Evolutionary conservation across 2,113 vertebrate species (phyloP).

Genomic region (Sclerurus mexicanus): DNA sequence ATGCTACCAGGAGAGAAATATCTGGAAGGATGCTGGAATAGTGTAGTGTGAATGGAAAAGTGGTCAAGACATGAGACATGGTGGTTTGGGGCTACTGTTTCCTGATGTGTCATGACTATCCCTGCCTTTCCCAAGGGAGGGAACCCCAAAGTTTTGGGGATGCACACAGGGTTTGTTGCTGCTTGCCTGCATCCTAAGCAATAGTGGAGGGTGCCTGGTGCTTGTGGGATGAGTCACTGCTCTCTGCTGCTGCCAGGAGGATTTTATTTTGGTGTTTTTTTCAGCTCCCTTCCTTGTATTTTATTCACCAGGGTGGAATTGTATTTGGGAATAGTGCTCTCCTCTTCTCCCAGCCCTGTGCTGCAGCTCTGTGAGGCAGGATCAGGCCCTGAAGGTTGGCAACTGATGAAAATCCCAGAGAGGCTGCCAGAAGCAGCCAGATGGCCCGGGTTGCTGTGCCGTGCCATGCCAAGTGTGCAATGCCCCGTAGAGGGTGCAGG

Average conservation of each 20-base stretch:
- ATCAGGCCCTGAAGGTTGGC: background rate
- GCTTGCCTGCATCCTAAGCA: background rate
- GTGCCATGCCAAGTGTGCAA: rapidly evolving
- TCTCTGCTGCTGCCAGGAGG: background rate
- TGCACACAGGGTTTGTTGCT: rapidly evolving
- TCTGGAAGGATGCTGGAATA: background rate
- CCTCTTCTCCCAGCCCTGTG: background rate
- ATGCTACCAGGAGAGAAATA: background rate
- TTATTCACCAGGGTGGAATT: background rate
- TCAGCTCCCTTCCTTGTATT: conserved; percentile 24
- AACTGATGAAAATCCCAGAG: background rate
- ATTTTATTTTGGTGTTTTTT: background rate
- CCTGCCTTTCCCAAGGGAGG: background rate
- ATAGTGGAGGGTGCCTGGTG: background rate
- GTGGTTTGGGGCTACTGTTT: background rate
- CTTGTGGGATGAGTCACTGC: conserved; percentile 16
- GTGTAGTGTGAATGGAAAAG: background rate
- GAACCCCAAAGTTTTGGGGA: background rate
- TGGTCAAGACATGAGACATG: background rate
- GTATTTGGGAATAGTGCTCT: background rate
- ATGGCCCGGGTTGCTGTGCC: rapidly evolving
- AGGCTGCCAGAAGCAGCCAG: background rate
- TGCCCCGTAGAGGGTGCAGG: background rate
- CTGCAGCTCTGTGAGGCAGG: background rate
- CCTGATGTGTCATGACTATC: background rate